Evolutionary conservation across 2,888 invertebrate species (phyloP), one percentile per base, ranked within the genome.

Genomic region (Leptinotarsa rubiginosa): DNA sequence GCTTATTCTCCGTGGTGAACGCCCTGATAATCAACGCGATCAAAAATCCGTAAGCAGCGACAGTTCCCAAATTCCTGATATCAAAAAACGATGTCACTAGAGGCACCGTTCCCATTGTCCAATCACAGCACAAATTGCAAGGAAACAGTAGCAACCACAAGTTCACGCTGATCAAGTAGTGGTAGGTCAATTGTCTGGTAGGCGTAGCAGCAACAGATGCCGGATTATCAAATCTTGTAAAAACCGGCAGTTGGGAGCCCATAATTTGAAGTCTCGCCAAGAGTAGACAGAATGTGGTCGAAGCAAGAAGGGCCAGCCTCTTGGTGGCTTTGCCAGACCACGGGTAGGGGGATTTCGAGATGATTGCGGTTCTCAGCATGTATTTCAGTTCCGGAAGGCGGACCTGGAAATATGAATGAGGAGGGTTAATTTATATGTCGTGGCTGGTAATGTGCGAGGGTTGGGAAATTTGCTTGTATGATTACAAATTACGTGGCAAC

Each of bases 31-130:
- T 88, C 4, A 92, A 90, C 20, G 91, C 89, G 50, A 92, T 86
- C 47, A 95, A 88, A 49, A 90, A 90, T 0, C 89, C 86, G 81
- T 94, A 94, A 56, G 95, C 91, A 0, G 90, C 89, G 31, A 96
- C 67, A 0, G 97, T 97, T 18, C 93, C 92, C 65, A 97, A 79
- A 89, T 97, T 97, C 59, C 98, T 91, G 0, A 91, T 88, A 88
- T 98, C 98, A 5, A 91, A 85, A 86, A 96, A 91, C 52, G 94
- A 92, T 81, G 93, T 92, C 65, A 98, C 90, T 72, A 98, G 88
- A 0, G 97, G 95, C 73, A 98, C 93, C 10, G 97, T 97, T 70
- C 96, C 98, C 98, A 98, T 98, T 65, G 98, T 98, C 98, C 98
- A 98, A 89, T 98, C 98, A 88, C 98, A 98, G 89, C 98, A 98